A percentile compares a stretch with the other conserved stretches of the same genome.
These are phyloP conservation scores for Thalpophila matura DNA, from an alignment of 2,888 invertebrate genomes.

Conservation along the genomic window DNA sequence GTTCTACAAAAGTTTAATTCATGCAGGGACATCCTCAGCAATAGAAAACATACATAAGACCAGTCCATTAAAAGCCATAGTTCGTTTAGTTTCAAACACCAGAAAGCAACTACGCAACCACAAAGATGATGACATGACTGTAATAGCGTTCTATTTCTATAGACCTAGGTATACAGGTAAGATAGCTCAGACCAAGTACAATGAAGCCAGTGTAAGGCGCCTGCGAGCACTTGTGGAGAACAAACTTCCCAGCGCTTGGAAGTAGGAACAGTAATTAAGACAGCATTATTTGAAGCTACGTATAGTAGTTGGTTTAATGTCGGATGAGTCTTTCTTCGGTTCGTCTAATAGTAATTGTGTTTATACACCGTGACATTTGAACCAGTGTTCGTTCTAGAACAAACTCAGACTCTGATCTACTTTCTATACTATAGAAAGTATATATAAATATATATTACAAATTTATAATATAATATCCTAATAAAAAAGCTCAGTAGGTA, in stretches of 20 bases:
- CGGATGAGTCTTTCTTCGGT: constrained; percentile 3
- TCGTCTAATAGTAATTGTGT: not conserved
- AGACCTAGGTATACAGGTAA: not conserved
- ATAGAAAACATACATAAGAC: too few species aligned
- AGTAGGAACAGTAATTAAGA: constrained; percentile 35
- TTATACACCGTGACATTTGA: too few species aligned
- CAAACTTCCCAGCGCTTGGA: constrained; percentile 27
- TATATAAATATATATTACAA: too few species aligned
- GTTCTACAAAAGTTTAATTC: too few species aligned
- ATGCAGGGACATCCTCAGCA: too few species aligned
- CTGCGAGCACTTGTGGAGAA: constrained; percentile 30
- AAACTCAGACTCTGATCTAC: too few species aligned
- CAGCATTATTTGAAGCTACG: constrained; percentile 30
- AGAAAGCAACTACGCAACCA: constrained; percentile 1
- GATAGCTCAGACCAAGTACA: constrained; percentile 31
- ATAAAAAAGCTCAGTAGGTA: too few species aligned
- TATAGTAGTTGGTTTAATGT: constrained; percentile 10
- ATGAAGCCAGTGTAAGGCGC: constrained; percentile 38
- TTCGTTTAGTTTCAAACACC: not conserved
- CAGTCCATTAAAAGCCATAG: too few species aligned
- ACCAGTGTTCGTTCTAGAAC: too few species aligned
- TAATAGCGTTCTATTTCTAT: not conserved
- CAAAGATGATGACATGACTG: constrained; percentile 9
- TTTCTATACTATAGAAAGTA: too few species aligned
- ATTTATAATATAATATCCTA: too few species aligned